Conservation (phyloP, 2,797 vertebrate species). For the Poecilia gillii region DNA sequence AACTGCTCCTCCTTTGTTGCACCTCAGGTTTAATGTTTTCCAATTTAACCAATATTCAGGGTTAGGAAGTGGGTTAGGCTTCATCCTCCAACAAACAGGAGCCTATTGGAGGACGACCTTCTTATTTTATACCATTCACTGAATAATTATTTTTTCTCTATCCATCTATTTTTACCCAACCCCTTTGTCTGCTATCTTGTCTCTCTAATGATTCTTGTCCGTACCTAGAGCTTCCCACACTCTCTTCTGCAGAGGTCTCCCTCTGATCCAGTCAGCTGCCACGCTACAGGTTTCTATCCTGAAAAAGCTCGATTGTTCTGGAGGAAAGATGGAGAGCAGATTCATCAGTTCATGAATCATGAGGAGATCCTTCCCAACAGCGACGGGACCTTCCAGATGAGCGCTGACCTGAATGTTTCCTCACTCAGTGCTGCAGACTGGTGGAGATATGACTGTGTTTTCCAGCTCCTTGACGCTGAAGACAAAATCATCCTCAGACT, state of each 20-base stretch:
- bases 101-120: too few relatives aligned
- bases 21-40: too few relatives aligned
- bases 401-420: neutral
- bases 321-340: conserved; percentile 4
- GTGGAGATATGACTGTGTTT: neutral
- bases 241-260: neutral
- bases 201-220: too few relatives aligned
- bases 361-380: neutral
- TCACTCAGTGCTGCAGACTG: neutral
- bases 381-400: conserved; percentile 3
- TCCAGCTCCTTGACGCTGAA: neutral
- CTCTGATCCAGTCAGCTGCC: neutral
- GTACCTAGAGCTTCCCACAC: neutral
- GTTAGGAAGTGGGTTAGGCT: too few relatives aligned
- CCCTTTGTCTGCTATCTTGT: too few relatives aligned
- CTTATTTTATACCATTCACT: too few relatives aligned
- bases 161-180: too few relatives aligned
- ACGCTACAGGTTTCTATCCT: conserved; percentile 2
- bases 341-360: neutral
- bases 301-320: neutral
- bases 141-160: too few relatives aligned
- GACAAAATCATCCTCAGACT: neutral
- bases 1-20: too few relatives aligned
- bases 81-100: too few relatives aligned
- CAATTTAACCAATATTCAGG: too few relatives aligned